These are phyloP conservation scores for Athetis lepigone DNA, from an alignment of 2,888 invertebrate species.

Conservation along the genomic window DNA sequence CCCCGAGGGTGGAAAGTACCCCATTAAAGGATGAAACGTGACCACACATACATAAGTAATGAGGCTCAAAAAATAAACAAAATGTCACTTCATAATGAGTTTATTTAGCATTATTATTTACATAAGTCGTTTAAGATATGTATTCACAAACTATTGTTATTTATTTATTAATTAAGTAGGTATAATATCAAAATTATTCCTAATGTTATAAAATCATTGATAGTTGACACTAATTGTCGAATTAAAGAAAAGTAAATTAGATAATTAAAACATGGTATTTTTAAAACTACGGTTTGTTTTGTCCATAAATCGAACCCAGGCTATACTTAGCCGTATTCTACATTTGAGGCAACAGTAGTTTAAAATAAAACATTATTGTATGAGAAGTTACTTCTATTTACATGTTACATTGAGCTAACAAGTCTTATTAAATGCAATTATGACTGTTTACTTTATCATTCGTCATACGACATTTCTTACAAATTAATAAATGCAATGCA, in stretches of 20 bases:
- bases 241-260: constrained; percentile 9
- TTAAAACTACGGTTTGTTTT: neutral
- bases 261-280: constrained; percentile 12
- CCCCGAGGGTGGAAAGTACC: constrained; percentile 13
- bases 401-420: constrained; percentile 36
- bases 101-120: constrained; percentile 76
- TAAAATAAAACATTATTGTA: neutral
- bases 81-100: constrained; percentile 57
- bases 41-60: constrained; percentile 50
- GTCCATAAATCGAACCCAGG: neutral
- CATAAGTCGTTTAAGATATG: constrained; percentile 79
- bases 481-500: constrained; percentile 48
- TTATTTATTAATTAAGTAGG: constrained; percentile 53
- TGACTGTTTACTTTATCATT: constrained; percentile 6
- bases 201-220: constrained; percentile 51
- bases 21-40: constrained; percentile 49
- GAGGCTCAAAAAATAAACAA: constrained; percentile 24
- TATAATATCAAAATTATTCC: constrained; percentile 71
- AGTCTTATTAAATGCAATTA: constrained; percentile 36
- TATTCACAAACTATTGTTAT: constrained; percentile 74
- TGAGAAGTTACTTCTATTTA: constrained; percentile 30
- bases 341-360: neutral
- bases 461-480: constrained; percentile 10
- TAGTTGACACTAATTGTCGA: constrained; percentile 19
- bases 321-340: neutral